Evolutionary conservation across 1,140 invertebrate species (phyloP), one percentile per base, ranked within the genome.

Genomic region (Dysdera silvatica): DNA sequence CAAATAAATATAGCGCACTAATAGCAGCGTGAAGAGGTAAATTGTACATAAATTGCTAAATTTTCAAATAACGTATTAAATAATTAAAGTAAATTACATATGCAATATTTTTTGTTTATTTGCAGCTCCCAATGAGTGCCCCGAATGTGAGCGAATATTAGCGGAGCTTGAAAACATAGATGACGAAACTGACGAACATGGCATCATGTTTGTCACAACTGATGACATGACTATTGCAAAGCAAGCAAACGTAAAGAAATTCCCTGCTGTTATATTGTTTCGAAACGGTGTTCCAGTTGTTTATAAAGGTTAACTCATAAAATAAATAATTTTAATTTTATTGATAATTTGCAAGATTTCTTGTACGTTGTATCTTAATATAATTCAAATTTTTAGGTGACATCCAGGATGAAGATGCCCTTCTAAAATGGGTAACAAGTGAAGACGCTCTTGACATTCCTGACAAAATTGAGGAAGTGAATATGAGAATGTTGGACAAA

Each of bases 381-480:
- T 53, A 33, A 43, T 55, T 20, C 37, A n/a, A 18, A 18, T 35
- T 67, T 74, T 72, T 74, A 79, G 89, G 91, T 56, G 87, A 93
- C 75, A 79, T 95, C 47, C 84, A 88, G 67, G 89, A 95, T 75
- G 90, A 93, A 75, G 89, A 95, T 71, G 88, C 91, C 74, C 88
- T 79, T 5, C 73, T 95, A 14, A 83, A 87, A 7, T 95, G 91
- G 91, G 78, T 95, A 6, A 94, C 91, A 2, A 89, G 92, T 74
- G 90, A 94, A 74, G 84, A 93, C 54, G 95, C 89, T 16, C 77
- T 95, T 0, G 89, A 95, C 77, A 87, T 91, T 68, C 90, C 90
- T 26, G 91, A 92, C 47, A 84, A 88, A 75, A 96, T 96, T 74
- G 92, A 96, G 75, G 90, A 95, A 80, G 89, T 96, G 23, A 95